A percentile compares a stretch with the other conserved stretches of the same genome.
These are phyloP conservation scores for Recurvirostra avosetta DNA, from an alignment of 2,113 vertebrate species.

Conservation along the genomic window DNA sequence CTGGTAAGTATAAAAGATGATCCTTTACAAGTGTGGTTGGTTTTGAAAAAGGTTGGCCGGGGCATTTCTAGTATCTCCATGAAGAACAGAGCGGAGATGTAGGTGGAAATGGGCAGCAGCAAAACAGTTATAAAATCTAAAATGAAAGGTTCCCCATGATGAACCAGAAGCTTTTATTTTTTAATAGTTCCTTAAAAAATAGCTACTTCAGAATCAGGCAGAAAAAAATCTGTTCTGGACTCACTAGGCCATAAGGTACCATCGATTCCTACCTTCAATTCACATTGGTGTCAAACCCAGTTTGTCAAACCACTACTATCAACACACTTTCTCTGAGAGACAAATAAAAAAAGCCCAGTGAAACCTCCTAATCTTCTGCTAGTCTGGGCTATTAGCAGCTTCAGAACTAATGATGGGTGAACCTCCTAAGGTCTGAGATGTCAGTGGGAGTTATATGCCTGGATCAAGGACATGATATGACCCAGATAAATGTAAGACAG, in stretches of 20 bases:
- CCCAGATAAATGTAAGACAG: constrained; percentile 4
- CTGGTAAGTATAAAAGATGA: background rate
- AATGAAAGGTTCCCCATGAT: background rate
- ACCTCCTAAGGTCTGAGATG: constrained; percentile 45
- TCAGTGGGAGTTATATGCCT: background rate
- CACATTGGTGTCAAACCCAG: constrained; percentile 13
- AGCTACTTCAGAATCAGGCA: background rate
- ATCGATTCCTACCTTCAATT: background rate
- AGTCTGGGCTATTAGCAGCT: background rate
- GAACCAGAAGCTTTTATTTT: background rate
- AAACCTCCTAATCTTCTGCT: constrained; percentile 3
- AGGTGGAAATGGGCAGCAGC: background rate
- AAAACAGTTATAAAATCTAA: background rate
- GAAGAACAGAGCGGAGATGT: background rate
- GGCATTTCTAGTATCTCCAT: accelerated
- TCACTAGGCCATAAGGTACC: background rate
- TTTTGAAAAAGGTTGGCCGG: background rate
- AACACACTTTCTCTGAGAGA: background rate
- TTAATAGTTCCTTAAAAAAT: background rate
- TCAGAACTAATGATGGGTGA: constrained; percentile 45
- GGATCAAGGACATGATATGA: background rate
- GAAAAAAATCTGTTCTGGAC: background rate
- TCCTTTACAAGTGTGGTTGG: background rate
- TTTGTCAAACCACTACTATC: constrained; percentile 24
- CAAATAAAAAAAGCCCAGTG: background rate